These are phyloP conservation scores for Malurus elegans DNA, from an alignment of 2,113 vertebrate genomes.

Conservation along the genomic window DNA sequence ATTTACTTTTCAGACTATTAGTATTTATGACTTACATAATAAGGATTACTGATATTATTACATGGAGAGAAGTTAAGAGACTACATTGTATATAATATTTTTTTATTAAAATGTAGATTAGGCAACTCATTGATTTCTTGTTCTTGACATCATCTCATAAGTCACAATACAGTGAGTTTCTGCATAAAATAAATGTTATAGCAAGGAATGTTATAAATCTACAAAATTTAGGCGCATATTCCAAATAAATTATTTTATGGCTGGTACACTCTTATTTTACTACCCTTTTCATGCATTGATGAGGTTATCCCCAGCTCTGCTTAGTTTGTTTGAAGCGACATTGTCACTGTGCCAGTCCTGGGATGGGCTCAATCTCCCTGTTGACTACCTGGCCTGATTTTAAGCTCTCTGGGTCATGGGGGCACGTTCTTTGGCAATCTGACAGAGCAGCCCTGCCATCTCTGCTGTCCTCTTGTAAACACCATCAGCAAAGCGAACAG, in stretches of 20 bases:
- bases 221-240: not conserved
- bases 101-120: conserved; percentile 3
- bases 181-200: conserved; percentile 3
- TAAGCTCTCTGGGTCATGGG: not conserved
- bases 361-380: accelerated
- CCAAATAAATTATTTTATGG: conserved; percentile 15
- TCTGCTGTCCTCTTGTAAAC: not conserved
- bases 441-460: accelerated
- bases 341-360: not conserved
- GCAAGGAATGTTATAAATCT: not conserved
- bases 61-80: not conserved
- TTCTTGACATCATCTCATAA: not conserved
- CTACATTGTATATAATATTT: not conserved
- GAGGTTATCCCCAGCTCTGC: not conserved
- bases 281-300: not conserved
- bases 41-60: not conserved
- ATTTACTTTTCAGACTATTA: not conserved
- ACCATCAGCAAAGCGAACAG: not conserved
- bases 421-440: accelerated
- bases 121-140: conserved; percentile 30
- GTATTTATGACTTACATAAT: not conserved
- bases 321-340: not conserved
- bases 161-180: not conserved
- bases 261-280: not conserved
- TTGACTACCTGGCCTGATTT: not conserved